Percentiles rank a stretch among this genome's conserved stretches.
Conservation (phyloP, 1,140 invertebrate genomes). For the Riptortus pedestris region DNA sequence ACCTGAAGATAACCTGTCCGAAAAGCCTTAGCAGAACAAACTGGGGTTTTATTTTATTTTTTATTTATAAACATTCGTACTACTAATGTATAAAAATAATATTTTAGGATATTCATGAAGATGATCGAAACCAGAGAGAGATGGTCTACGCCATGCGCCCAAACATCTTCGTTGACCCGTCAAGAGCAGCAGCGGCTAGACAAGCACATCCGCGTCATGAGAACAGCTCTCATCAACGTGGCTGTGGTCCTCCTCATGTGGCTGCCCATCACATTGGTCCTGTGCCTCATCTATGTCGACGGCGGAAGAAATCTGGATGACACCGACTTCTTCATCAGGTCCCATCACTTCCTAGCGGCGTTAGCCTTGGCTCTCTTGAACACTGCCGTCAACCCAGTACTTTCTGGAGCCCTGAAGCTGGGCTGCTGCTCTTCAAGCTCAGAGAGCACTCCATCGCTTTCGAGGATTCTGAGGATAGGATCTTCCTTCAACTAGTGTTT, state of each 20-base stretch:
- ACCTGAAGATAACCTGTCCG: too few species aligned
- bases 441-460: neutral
- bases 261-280: conserved; percentile 46
- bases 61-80: too few species aligned
- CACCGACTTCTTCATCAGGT: conserved; percentile 39
- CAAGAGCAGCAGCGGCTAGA: conserved; percentile 35
- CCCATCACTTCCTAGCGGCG: conserved; percentile 46
- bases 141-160: conserved; percentile 37
- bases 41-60: too few species aligned
- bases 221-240: conserved; percentile 46
- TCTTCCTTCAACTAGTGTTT: conserved; percentile 24
- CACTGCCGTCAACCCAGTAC: conserved; percentile 64
- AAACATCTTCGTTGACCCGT: conserved; percentile 15
- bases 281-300: conserved; percentile 47
- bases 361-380: conserved; percentile 54
- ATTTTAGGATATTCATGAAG: conserved; percentile 43
- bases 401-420: conserved; percentile 55
- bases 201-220: conserved; percentile 46
- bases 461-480: conserved; percentile 16
- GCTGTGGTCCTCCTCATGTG: conserved; percentile 48
- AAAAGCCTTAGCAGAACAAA: too few species aligned
- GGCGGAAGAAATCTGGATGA: conserved; percentile 42
- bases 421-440: neutral
- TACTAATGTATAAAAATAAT: too few species aligned
- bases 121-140: conserved; percentile 42